Evolutionary conservation across 1,140 invertebrate genomes (phyloP).

Genomic region (Cheumatopsyche charites): DNA sequence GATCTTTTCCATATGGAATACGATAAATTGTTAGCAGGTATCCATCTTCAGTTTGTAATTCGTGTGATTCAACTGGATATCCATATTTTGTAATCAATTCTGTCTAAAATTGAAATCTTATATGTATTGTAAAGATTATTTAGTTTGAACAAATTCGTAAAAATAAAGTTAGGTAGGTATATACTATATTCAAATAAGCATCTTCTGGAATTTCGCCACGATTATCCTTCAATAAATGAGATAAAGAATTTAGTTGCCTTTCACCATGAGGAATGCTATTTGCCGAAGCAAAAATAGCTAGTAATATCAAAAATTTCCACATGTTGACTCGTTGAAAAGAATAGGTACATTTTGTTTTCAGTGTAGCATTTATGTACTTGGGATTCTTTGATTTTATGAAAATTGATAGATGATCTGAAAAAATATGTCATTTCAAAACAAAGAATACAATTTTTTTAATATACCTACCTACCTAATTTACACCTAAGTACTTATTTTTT

Average conservation of each 20-base stretch:
- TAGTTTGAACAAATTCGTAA: too few species aligned
- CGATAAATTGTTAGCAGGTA: constrained; percentile 66
- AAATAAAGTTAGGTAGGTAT: not conserved
- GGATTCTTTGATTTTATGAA: too few species aligned
- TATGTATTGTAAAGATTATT: too few species aligned
- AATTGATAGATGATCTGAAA: too few species aligned
- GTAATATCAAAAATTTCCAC: too few species aligned
- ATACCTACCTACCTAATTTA: too few species aligned
- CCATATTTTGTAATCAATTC: constrained; percentile 60
- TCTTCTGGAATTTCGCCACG: not conserved
- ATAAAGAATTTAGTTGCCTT: not conserved
- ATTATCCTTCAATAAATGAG: not conserved
- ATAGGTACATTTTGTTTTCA: too few species aligned
- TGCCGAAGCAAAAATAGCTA: not conserved
- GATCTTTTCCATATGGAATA: constrained; percentile 58
- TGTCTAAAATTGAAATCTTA: constrained; percentile 49
- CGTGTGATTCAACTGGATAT: constrained; percentile 63
- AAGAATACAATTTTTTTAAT: too few species aligned
- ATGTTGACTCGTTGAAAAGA: too few species aligned
- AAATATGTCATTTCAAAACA: too few species aligned
- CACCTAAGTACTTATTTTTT: too few species aligned
- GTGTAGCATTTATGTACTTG: too few species aligned
- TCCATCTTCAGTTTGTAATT: constrained; percentile 63
- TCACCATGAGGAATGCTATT: not conserved
- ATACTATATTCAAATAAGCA: constrained; percentile 6